A percentile compares a stretch with the other conserved stretches of the same genome.
Conservation (phyloP, 2,113 vertebrate species). For the Syrrhaptes paradoxus region DNA sequence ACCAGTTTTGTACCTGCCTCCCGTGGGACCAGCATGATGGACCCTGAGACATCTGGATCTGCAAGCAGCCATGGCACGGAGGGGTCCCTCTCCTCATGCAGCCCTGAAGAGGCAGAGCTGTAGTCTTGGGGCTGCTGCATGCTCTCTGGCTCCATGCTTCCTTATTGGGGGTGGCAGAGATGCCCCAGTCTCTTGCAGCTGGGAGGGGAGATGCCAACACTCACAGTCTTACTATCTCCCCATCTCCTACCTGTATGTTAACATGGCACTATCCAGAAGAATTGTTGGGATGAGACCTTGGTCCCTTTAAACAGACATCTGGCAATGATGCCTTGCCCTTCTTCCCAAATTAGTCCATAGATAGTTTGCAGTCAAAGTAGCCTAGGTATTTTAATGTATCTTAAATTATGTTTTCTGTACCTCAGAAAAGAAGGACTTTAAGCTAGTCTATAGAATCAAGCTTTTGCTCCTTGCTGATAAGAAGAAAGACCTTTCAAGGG, state of each 20-base stretch:
- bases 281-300: neutral
- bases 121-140: fast-evolving
- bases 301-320: neutral
- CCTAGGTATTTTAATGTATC: neutral
- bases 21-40: fast-evolving
- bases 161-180: neutral
- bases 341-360: neutral
- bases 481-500: neutral
- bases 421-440: neutral
- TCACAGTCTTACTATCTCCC: neutral
- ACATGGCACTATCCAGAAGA: neutral
- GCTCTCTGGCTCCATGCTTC: neutral
- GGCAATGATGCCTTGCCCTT: neutral
- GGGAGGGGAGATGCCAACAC: neutral
- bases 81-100: neutral
- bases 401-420: neutral
- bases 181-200: neutral
- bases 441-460: neutral
- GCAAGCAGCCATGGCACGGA: fast-evolving
- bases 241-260: neutral
- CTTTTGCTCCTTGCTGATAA: neutral
- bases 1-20: fast-evolving
- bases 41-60: fast-evolving
- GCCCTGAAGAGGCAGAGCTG: neutral
- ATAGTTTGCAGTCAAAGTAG: neutral